Evolutionary conservation across 2,113 vertebrate genomes (phyloP).

Genomic region (Eudyptes chrysolophus): DNA sequence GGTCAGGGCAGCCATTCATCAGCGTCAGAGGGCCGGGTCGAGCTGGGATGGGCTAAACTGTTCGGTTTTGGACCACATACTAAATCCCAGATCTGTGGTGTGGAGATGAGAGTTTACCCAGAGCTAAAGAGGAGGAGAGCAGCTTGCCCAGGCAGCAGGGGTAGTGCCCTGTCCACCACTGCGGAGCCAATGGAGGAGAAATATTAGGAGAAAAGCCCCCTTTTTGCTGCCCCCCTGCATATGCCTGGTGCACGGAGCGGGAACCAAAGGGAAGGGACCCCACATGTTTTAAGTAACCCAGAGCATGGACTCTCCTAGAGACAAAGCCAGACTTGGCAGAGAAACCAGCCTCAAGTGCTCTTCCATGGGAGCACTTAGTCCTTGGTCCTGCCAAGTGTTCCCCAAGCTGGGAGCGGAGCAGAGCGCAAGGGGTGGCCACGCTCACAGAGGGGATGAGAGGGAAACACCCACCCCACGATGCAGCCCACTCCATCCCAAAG

Average conservation of each 20-base stretch:
- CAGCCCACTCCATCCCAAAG: background rate
- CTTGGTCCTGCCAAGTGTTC: background rate
- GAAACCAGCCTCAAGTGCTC: background rate
- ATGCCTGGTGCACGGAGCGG: background rate
- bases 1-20: background rate
- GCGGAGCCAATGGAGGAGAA: accelerated
- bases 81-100: background rate
- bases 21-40: accelerated
- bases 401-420: background rate
- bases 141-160: background rate
- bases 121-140: background rate
- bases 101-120: background rate
- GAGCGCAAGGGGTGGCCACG: accelerated
- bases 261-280: background rate
- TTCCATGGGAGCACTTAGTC: background rate
- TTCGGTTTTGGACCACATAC: accelerated
- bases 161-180: background rate
- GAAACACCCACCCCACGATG: accelerated
- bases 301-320: background rate
- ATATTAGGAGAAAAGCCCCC: background rate
- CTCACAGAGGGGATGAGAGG: background rate
- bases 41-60: accelerated
- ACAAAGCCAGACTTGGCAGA: background rate
- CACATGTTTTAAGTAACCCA: accelerated
- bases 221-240: background rate